A percentile compares a stretch with the other conserved stretches of the same genome.
phyloP scores from a whole-genome alignment of 2,797 vertebrate species.

The Amniataba percoides region DNA sequence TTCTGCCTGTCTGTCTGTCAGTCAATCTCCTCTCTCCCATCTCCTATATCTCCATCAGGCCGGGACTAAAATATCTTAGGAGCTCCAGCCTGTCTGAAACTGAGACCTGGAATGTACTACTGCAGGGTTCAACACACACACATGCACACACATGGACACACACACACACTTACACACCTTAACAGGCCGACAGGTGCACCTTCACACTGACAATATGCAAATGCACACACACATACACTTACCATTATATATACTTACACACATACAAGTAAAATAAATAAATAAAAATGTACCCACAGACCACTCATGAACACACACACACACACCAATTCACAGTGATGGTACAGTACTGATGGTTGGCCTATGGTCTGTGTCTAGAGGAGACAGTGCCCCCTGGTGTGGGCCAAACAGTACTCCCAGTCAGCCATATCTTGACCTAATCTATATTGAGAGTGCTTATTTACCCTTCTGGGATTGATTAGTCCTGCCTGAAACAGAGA shows the following conservation, averaged over 20 bases:
- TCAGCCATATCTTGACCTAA: conserved; percentile 62
- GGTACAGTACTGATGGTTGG: conserved; percentile 47
- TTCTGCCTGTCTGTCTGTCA: conserved; percentile 59
- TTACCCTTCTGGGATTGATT: conserved; percentile 73
- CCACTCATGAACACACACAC: not conserved
- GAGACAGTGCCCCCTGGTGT: conserved; percentile 88
- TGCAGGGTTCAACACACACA: conserved; percentile 55
- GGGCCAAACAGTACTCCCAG: conserved; percentile 70
- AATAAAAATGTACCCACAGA: not conserved
- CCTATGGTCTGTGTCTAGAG: conserved; percentile 75
- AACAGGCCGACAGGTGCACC: conserved; percentile 60
- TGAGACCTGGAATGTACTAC: conserved; percentile 75
- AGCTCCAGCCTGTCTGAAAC: conserved; percentile 75
- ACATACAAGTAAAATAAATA: conserved; percentile 6
- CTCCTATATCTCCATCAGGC: conserved; percentile 76
- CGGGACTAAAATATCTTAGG: conserved; percentile 77
- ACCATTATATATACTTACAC: conserved; percentile 19
- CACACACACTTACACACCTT: conserved; percentile 30
- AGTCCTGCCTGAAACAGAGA: conserved; percentile 56
- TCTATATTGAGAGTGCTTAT: conserved; percentile 50
- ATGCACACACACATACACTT: conserved; percentile 22
- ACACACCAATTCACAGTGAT: conserved; percentile 17
- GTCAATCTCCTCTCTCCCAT: conserved; percentile 65
- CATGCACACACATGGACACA: conserved; percentile 26
- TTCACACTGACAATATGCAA: conserved; percentile 54